These are phyloP conservation scores for Epicauta chinensis DNA, from an alignment of 1,140 invertebrate species.

Conservation along the genomic window DNA sequence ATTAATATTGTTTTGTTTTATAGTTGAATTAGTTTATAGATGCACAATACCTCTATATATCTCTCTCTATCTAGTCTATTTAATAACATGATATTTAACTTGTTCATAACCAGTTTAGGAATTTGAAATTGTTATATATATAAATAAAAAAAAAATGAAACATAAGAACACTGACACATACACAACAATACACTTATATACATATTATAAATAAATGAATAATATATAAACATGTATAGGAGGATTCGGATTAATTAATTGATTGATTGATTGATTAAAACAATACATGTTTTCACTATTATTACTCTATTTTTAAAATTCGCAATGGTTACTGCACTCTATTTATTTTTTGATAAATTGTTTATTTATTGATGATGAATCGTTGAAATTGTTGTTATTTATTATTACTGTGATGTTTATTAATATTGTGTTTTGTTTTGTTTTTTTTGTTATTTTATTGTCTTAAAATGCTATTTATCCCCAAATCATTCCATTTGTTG, in stretches of 20 bases:
- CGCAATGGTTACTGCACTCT: slow-evolving; percentile 32
- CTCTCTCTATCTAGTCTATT: neutral
- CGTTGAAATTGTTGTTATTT: neutral
- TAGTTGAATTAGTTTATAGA: slow-evolving; percentile 19
- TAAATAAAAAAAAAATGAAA: too few species aligned
- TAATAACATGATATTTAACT: slow-evolving; percentile 18
- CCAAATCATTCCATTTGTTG: slow-evolving; percentile 23
- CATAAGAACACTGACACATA: neutral
- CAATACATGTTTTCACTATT: neutral
- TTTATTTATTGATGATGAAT: neutral
- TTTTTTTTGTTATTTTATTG: neutral
- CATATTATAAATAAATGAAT: neutral
- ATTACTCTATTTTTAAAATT: slow-evolving; percentile 22
- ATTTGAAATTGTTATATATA: slow-evolving; percentile 33
- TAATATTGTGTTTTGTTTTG: neutral
- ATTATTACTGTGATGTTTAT: neutral
- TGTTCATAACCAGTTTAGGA: slow-evolving; percentile 31
- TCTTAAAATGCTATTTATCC: neutral
- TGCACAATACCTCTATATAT: slow-evolving; percentile 36
- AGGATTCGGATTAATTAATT: too few species aligned
- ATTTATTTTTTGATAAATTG: neutral
- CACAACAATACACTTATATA: slow-evolving; percentile 28
- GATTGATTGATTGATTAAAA: neutral
- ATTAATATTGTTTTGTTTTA: too few species aligned
- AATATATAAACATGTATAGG: neutral